These are phyloP conservation scores for Struthidea cinerea DNA, from an alignment of 2,113 vertebrate genomes.

Conservation along the genomic window DNA sequence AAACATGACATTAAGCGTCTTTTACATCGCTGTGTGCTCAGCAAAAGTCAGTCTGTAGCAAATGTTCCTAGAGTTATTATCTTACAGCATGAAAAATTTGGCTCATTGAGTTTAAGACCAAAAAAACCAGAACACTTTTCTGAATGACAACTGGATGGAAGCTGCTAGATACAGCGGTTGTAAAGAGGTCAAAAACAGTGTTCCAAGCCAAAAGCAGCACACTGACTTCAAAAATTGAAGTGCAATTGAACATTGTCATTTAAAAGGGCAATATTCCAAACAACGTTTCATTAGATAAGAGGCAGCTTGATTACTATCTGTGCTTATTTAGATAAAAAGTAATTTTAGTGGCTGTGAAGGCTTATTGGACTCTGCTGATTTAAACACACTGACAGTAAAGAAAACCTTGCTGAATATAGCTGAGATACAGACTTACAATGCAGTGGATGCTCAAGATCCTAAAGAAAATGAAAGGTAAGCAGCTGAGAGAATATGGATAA, in stretches of 20 bases:
- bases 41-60: background rate
- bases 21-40: background rate
- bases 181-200: background rate
- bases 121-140: background rate
- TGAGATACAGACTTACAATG: background rate
- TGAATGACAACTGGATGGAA: background rate
- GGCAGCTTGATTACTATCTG: background rate
- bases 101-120: conserved; percentile 7
- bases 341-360: background rate
- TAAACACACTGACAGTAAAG: background rate
- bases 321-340: background rate
- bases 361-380: background rate
- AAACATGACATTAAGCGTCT: conserved; percentile 47
- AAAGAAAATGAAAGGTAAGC: conserved; percentile 12
- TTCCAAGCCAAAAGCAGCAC: background rate
- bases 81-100: background rate
- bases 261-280: background rate
- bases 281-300: background rate
- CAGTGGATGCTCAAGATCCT: background rate
- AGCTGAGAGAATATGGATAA: background rate
- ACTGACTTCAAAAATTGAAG: background rate
- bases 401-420: background rate
- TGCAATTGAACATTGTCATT: background rate
- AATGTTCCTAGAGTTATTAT: background rate
- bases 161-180: background rate